A percentile compares a stretch with the other conserved stretches of the same genome.
Evolutionary conservation across 2,888 invertebrate species (phyloP).

Genomic region (Rhamphomyia laevipes): DNA sequence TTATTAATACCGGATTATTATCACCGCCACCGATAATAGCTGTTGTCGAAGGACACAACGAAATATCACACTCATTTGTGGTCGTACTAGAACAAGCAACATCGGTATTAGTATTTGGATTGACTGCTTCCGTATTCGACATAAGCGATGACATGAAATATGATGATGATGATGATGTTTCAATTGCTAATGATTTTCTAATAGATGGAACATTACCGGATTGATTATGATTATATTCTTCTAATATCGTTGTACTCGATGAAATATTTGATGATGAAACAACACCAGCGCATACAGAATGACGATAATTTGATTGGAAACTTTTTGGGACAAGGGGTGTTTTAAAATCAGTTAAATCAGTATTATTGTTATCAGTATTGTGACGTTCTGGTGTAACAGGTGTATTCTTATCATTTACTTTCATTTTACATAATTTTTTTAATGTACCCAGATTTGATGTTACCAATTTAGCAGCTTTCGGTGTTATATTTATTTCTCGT

Average conservation of each 20-base stretch:
- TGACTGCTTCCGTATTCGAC: too few species aligned
- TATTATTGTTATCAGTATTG: conserved; percentile 6
- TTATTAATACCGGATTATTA: conserved; percentile 45
- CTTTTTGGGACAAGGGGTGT: conserved; percentile 32
- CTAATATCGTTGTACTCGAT: too few species aligned
- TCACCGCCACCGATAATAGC: conserved; percentile 14
- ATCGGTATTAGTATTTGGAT: too few species aligned
- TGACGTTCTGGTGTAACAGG: conserved; percentile 10
- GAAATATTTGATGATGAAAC: too few species aligned
- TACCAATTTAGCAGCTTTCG: conserved; percentile 7
- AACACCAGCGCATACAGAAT: too few species aligned
- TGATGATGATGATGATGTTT: too few species aligned
- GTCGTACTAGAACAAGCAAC: conserved; percentile 36
- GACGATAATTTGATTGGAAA: too few species aligned
- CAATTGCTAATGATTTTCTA: too few species aligned
- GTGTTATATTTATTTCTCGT: conserved; percentile 13
- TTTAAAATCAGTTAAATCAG: conserved; percentile 27
- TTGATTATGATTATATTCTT: too few species aligned
- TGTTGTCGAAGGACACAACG: conserved; percentile 17
- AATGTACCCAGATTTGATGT: conserved; percentile 8
- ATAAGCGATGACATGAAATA: too few species aligned
- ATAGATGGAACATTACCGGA: too few species aligned
- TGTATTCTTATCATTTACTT: conserved; percentile 11
- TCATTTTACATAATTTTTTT: conserved; percentile 4
- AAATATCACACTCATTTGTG: conserved; percentile 28